These are phyloP conservation scores for Oryzaephilus surinamensis DNA, from an alignment of 1,140 invertebrate genomes.

Conservation along the genomic window DNA sequence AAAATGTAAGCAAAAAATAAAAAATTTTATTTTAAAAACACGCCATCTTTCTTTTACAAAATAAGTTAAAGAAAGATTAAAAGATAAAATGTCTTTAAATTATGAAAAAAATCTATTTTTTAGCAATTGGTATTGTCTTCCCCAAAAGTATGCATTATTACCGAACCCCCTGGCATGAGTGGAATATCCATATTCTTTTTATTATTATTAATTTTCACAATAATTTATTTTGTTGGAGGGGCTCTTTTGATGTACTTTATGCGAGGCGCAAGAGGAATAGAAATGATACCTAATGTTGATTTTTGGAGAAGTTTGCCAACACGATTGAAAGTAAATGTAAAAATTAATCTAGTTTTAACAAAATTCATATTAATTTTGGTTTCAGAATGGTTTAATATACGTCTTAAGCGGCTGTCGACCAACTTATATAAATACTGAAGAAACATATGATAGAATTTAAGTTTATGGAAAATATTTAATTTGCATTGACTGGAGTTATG, in stretches of 20 bases:
- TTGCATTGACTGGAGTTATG: too few relatives aligned
- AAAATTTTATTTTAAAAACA: too few relatives aligned
- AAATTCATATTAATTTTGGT: slow-evolving; percentile 4
- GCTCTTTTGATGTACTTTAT: slow-evolving; percentile 43
- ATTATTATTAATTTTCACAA: slow-evolving; percentile 18
- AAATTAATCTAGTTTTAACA: background rate
- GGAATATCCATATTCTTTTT: slow-evolving; percentile 21
- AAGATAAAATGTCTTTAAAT: slow-evolving; percentile 4
- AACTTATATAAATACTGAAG: slow-evolving; percentile 20
- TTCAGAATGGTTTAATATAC: slow-evolving; percentile 27
- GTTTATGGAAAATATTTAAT: too few relatives aligned
- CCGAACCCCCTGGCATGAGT: slow-evolving; percentile 18
- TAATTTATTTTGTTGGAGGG: slow-evolving; percentile 33
- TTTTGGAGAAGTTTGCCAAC: slow-evolving; percentile 45
- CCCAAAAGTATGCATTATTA: slow-evolving; percentile 11
- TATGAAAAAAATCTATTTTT: too few relatives aligned
- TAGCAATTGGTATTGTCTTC: slow-evolving; percentile 20
- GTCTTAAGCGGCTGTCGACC: slow-evolving; percentile 25
- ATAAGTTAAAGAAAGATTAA: too few relatives aligned
- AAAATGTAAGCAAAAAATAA: slow-evolving; percentile 10
- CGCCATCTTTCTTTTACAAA: too few relatives aligned
- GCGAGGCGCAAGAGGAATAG: slow-evolving; percentile 44
- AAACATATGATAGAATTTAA: slow-evolving; percentile 29
- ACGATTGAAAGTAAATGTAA: slow-evolving; percentile 40
- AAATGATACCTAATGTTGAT: slow-evolving; percentile 45